Percentiles rank a stretch among this genome's conserved stretches.
These are phyloP conservation scores for Glossophaga mutica DNA, from an alignment of 2,797 vertebrate species.

Conservation along the genomic window DNA sequence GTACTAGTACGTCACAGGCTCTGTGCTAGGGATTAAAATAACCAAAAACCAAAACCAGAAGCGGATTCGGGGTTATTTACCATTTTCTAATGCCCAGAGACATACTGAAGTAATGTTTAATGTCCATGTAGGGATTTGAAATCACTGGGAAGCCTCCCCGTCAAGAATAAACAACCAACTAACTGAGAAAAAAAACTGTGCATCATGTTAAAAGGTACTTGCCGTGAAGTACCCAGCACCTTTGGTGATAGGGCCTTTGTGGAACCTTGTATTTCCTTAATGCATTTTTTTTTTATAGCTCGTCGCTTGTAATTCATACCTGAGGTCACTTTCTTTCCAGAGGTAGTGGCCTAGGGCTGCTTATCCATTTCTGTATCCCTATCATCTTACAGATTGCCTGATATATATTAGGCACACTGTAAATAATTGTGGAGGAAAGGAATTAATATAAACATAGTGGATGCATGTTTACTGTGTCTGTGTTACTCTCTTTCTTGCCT, in stretches of 20 bases:
- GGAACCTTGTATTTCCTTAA: neutral
- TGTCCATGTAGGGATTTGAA: conserved; percentile 26
- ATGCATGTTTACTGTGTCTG: neutral
- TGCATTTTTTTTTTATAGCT: neutral
- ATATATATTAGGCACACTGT: neutral
- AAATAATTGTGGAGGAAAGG: neutral
- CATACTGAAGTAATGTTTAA: conserved; percentile 30
- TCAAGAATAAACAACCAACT: neutral
- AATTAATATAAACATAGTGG: neutral
- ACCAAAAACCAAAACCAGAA: neutral
- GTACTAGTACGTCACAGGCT: neutral
- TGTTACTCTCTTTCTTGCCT: neutral
- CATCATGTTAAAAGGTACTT: neutral
- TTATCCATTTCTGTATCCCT: neutral
- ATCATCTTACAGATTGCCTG: neutral
- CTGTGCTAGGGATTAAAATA: conserved; percentile 1
- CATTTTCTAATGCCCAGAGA: neutral
- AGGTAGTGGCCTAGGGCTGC: neutral
- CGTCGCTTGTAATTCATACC: neutral
- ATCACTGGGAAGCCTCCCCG: neutral
- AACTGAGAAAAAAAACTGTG: neutral
- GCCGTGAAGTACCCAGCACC: neutral
- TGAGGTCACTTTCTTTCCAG: neutral
- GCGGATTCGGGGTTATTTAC: neutral
- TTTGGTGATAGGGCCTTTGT: neutral